Evolutionary conservation across 2,113 vertebrate species (phyloP).

Genomic region (Amphiprion ocellaris): DNA sequence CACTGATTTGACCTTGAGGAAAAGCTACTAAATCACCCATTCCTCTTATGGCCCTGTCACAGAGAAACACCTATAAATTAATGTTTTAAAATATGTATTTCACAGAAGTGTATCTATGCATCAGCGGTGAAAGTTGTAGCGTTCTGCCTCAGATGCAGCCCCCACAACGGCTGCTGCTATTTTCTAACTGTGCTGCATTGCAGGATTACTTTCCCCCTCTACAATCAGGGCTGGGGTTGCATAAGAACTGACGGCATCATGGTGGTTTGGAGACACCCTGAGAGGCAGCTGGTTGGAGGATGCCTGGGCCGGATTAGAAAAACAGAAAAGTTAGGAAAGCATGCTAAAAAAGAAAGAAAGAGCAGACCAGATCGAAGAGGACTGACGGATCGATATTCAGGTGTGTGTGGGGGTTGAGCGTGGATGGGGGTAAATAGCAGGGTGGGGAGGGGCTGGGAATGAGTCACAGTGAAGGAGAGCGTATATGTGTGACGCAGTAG

Average conservation of each 20-base stretch:
- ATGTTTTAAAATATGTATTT: background rate
- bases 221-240: constrained; percentile 53
- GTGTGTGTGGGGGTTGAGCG: constrained; percentile 12
- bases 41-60: background rate
- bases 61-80: background rate
- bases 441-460: constrained; percentile 1
- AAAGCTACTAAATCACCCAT: background rate
- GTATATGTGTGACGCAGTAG: constrained; percentile 48
- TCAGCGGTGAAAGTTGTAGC: background rate
- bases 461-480: constrained; percentile 23
- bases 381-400: constrained; percentile 21
- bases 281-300: constrained; percentile 30
- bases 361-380: background rate
- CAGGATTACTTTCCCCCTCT: constrained; percentile 49
- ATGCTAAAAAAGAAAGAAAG: background rate
- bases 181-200: constrained; percentile 76
- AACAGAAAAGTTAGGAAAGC: constrained; percentile 15
- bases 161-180: constrained; percentile 42
- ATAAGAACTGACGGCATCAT: constrained; percentile 50
- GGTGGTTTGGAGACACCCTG: constrained; percentile 24
- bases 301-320: background rate
- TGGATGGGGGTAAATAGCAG: background rate
- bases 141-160: constrained; percentile 43
- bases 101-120: background rate
- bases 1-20: background rate